Base-by-base conservation (phyloP, 1,140 invertebrate species). In the Rhopalosiphum maidis region DNA sequence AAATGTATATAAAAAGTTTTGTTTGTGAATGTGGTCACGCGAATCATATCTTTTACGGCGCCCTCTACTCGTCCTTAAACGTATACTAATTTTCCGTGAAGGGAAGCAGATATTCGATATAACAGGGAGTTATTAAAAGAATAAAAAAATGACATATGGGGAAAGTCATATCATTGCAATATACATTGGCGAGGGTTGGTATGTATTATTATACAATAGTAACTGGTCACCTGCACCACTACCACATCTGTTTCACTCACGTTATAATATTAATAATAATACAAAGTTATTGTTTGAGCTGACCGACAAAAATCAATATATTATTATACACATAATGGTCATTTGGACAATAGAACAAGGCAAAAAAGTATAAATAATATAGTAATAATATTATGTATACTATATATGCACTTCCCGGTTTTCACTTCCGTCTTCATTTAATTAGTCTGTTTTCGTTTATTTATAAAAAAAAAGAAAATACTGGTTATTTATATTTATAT, bases 281-380 rank as follows among this genome's bases (percentile, higher is more conserved):
- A 37, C 37, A 86, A 41, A 46, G 43, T 48, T 25, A 87, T 43
- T 85, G 83, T 85, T 85, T 15, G 85, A 48, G 15, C 43, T 87
- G 30, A 48, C 85, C 85, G 15, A n/a, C 18, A n/a, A 48, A 87
- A 87, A 87, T 87, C 85, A n/a, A 87, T 87, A 87, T 87, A 68
- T 68, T 68, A 68, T 68, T 68, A 68, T 68, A n/a, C 9, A n/a
- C 30, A 87, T 18, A 18, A 21, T 6, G 30, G 25, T 30, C 18
- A 48, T 46, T 87, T 48, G 25, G 18, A 87, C 43, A 46, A 87
- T 48, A n/a, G 43, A 43, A 48, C 15, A 18, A 48, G 23, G 30
- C 15, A 48, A 85, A 87, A 85, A 85, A 85, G 9, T 43, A 43
- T 85, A 43, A 9, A 83, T 37, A 83, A 41, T 68, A 55, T 23